Base-by-base conservation (phyloP, 2,888 invertebrate genomes). In the Tetragnatha montana region DNA sequence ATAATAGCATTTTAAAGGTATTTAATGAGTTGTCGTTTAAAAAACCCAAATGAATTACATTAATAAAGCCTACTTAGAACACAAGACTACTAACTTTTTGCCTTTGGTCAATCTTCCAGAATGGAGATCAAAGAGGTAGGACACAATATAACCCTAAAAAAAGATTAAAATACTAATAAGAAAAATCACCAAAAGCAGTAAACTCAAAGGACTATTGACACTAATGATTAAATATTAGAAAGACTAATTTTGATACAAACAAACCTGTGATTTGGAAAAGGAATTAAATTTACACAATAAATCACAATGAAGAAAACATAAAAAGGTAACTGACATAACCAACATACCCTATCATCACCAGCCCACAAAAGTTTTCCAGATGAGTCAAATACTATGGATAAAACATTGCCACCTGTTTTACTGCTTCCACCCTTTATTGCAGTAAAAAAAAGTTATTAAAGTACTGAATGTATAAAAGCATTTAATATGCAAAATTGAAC, bases 341-440 rank as follows among this genome's bases (percentile, higher is more conserved):
- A 60, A 88, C 94, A 91, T 93, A 95, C 95, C 94, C 95, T 95
- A 92, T 96, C 96, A 93, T 96, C 97, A 80, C 96, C 97, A 71
- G 96, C 96, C 97, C 97, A 97, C 92, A 97, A 95, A 92, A 96
- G 95, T 92, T 95, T 95, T 8, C 96, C 96, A 92, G 95, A 96
- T 35, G 96, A 95, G 93, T 97, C 97, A 93, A 96, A 96, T 0
- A 96, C 95, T 92, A 97, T 94, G 10, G 96, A 95, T 92, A 96
- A 93, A 69, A 97, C 94, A 51, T 92, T 91, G 8, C 92, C 95
- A 14, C 94, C 94, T 60, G 95, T 94, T 92, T 95, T 95, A 85
- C 94, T 94, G 51, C 94, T 94, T 47, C 94, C 94, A 83, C 93
- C 93, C 94, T 94, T 35, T 35, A 35, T 2, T 2, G 35, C n/a